Conservation (phyloP, 2,888 invertebrate genomes). For the Watsonalla cultraria region DNA sequence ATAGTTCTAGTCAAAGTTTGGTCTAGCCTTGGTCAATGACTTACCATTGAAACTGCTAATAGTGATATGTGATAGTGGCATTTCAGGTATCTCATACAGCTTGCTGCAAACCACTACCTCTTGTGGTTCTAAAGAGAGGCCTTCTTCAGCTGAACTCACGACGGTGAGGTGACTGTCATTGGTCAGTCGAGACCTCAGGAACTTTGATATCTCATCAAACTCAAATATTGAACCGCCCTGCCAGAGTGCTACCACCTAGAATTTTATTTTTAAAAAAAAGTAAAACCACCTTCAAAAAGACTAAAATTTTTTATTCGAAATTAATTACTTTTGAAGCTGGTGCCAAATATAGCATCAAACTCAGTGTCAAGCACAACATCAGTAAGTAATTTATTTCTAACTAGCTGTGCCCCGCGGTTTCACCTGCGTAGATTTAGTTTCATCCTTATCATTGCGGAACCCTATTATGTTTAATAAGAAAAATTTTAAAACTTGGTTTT, state of each 20-base stretch:
- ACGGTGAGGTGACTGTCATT: slow-evolving; percentile 48
- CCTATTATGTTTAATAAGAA: too few relatives aligned
- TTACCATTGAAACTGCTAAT: slow-evolving; percentile 59
- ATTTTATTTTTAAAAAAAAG: too few relatives aligned
- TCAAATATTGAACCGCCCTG: slow-evolving; percentile 58
- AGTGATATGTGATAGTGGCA: slow-evolving; percentile 55
- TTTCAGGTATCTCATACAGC: slow-evolving; percentile 55
- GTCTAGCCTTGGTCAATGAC: background rate
- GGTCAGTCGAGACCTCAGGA: slow-evolving; percentile 38
- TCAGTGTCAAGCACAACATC: too few relatives aligned
- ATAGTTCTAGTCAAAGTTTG: too few relatives aligned
- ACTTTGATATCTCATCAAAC: slow-evolving; percentile 52
- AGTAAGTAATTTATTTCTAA: too few relatives aligned
- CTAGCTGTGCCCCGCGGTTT: too few relatives aligned
- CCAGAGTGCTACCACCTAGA: slow-evolving; percentile 67
- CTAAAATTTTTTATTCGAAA: too few relatives aligned
- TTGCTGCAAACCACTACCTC: slow-evolving; percentile 57
- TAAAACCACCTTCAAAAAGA: background rate
- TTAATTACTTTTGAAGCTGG: too few relatives aligned
- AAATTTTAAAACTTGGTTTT: too few relatives aligned
- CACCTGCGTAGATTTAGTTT: too few relatives aligned
- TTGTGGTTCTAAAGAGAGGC: slow-evolving; percentile 53
- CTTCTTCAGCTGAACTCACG: slow-evolving; percentile 59
- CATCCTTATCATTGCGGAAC: too few relatives aligned
- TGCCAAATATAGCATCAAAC: too few relatives aligned